These are phyloP conservation scores for Chloebia gouldiae DNA, from an alignment of 2,113 vertebrate genomes.

Conservation along the genomic window DNA sequence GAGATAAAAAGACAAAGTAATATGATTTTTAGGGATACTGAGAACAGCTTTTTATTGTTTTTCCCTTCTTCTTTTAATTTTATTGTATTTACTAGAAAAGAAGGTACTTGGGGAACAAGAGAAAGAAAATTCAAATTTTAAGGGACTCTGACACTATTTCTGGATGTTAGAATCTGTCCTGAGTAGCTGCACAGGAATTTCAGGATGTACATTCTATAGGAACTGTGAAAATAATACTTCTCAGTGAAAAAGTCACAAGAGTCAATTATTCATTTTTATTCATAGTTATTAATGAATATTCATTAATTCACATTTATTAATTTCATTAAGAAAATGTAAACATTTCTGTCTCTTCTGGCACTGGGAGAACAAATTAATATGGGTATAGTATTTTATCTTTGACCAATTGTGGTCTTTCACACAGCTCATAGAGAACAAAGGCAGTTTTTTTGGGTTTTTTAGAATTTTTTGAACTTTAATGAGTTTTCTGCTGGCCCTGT, in stretches of 20 bases:
- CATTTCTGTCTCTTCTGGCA: background rate
- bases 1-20: background rate
- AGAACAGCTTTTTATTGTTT: background rate
- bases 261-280: background rate
- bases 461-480: background rate
- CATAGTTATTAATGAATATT: background rate
- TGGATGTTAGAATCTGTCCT: background rate
- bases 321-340: background rate
- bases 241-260: background rate
- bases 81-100: background rate
- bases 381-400: background rate
- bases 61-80: background rate
- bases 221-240: background rate
- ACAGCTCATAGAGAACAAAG: background rate
- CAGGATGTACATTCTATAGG: background rate
- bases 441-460: background rate
- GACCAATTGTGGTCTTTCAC: background rate
- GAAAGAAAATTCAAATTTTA: background rate
- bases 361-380: background rate
- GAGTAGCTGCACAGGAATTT: background rate
- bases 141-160: background rate
- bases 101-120: background rate
- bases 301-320: too few relatives aligned
- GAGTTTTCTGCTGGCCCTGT: background rate
- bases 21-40: background rate